These are phyloP conservation scores for Lysandra coridon DNA, from an alignment of 2,888 invertebrate species.

Conservation along the genomic window DNA sequence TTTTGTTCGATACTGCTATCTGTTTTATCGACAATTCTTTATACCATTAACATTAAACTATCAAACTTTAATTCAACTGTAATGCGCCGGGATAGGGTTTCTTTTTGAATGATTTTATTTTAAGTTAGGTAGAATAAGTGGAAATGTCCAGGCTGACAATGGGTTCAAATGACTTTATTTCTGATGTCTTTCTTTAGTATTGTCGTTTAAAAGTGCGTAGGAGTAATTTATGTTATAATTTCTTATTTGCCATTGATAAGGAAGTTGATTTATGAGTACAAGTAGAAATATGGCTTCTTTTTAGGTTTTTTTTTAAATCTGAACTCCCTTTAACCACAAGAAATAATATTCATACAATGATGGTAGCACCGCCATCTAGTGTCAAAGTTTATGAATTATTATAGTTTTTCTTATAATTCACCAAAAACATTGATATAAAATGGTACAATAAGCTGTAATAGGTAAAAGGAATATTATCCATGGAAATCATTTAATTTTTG, in stretches of 20 bases:
- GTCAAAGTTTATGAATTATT: background rate
- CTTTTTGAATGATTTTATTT: slow-evolving; percentile 44
- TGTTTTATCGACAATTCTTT: slow-evolving; percentile 71
- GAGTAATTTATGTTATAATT: slow-evolving; percentile 65
- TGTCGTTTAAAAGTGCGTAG: slow-evolving; percentile 56
- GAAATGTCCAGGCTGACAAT: slow-evolving; percentile 68
- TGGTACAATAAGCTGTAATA: background rate
- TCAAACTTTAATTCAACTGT: slow-evolving; percentile 39
- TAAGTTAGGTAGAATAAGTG: slow-evolving; percentile 51
- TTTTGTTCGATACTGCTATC: slow-evolving; percentile 70
- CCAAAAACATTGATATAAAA: background rate
- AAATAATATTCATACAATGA: background rate
- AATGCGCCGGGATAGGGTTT: slow-evolving; percentile 42
- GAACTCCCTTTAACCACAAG: background rate
- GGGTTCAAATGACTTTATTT: slow-evolving; percentile 74
- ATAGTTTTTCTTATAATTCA: background rate
- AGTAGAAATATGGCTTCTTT: slow-evolving; percentile 48
- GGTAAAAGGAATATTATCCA: too few species aligned
- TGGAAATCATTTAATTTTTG: too few species aligned
- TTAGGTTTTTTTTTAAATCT: background rate
- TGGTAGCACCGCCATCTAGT: background rate
- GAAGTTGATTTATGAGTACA: slow-evolving; percentile 63
- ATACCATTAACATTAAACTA: slow-evolving; percentile 48
- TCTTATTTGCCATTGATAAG: slow-evolving; percentile 43
- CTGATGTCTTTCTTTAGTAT: slow-evolving; percentile 61